Evolutionary conservation across 2,113 vertebrate genomes (phyloP).

Genomic region (Nesogale talazaci): DNA sequence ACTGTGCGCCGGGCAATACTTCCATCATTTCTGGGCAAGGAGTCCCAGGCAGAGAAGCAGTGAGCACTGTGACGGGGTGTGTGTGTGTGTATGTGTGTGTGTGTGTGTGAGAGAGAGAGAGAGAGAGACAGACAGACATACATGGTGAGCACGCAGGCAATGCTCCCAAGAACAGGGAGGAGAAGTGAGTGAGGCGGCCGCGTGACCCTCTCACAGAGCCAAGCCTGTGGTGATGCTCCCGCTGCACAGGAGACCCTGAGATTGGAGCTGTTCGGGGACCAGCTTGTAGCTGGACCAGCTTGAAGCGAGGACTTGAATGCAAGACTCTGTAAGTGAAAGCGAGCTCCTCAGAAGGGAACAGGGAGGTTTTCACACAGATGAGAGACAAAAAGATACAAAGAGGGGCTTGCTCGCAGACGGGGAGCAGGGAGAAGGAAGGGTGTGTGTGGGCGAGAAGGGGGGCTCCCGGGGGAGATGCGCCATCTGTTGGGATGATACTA

Average conservation of each 20-base stretch:
- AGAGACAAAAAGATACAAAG: background rate
- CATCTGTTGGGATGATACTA: rapidly evolving
- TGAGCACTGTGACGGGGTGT: background rate
- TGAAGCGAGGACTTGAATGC: background rate
- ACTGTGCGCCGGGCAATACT: background rate
- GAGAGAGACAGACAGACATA: too few relatives aligned
- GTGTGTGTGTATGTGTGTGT: too few relatives aligned
- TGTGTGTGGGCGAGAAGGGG: rapidly evolving
- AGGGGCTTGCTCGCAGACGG: background rate
- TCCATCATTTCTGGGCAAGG: background rate
- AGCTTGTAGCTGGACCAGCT: too few relatives aligned
- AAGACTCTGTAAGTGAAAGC: background rate
- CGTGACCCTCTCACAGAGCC: too few relatives aligned
- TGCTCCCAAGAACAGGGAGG: too few relatives aligned
- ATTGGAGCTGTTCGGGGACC: too few relatives aligned
- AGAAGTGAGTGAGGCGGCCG: background rate
- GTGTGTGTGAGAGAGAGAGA: too few relatives aligned
- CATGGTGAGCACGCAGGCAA: too few relatives aligned
- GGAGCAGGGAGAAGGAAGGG: background rate
- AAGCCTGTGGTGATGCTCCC: too few relatives aligned
- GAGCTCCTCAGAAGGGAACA: background rate
- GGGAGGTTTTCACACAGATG: background rate
- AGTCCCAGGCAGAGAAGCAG: background rate
- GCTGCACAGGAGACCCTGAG: background rate
- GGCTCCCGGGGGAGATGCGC: rapidly evolving